Percentiles rank a stretch among this genome's conserved stretches.
These are phyloP conservation scores for Lottia scabra DNA, from an alignment of 2,888 invertebrate genomes.

Conservation along the genomic window DNA sequence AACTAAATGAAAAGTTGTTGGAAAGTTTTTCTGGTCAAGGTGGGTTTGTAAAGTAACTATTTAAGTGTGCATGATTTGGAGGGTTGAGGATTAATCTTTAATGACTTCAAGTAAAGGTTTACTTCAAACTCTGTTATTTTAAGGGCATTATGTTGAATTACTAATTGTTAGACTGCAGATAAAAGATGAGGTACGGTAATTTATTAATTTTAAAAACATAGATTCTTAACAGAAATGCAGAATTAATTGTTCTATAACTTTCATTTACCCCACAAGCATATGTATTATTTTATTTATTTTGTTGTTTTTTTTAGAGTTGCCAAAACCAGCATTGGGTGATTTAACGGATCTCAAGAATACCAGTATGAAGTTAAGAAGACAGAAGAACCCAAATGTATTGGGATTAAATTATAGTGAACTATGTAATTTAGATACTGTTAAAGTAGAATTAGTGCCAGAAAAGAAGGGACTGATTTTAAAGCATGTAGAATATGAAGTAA, in stretches of 20 bases:
- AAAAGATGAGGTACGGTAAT: too few relatives aligned
- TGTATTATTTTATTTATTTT: not conserved
- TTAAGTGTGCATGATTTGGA: too few relatives aligned
- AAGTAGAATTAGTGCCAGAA: slow-evolving; percentile 69
- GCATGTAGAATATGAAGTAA: slow-evolving; percentile 70
- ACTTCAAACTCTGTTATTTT: too few relatives aligned
- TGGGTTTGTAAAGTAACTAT: slow-evolving; percentile 20
- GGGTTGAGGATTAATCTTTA: too few relatives aligned
- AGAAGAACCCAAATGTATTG: slow-evolving; percentile 63
- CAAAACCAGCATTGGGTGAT: slow-evolving; percentile 67
- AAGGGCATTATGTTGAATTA: too few relatives aligned
- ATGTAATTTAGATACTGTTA: slow-evolving; percentile 65
- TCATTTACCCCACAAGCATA: too few relatives aligned
- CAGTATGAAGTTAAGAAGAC: slow-evolving; percentile 60
- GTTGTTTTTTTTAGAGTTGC: slow-evolving; percentile 60
- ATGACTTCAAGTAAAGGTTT: too few relatives aligned
- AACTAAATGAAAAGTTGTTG: slow-evolving; percentile 66
- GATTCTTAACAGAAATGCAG: too few relatives aligned
- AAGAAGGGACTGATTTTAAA: slow-evolving; percentile 70
- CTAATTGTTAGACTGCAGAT: too few relatives aligned
- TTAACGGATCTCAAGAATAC: slow-evolving; percentile 61
- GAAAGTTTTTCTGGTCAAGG: slow-evolving; percentile 68
- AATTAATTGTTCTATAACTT: too few relatives aligned
- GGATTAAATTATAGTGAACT: slow-evolving; percentile 66
- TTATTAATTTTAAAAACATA: too few relatives aligned